Base-by-base conservation (phyloP, 2,113 vertebrate genomes). In the Lampris incognitus region DNA sequence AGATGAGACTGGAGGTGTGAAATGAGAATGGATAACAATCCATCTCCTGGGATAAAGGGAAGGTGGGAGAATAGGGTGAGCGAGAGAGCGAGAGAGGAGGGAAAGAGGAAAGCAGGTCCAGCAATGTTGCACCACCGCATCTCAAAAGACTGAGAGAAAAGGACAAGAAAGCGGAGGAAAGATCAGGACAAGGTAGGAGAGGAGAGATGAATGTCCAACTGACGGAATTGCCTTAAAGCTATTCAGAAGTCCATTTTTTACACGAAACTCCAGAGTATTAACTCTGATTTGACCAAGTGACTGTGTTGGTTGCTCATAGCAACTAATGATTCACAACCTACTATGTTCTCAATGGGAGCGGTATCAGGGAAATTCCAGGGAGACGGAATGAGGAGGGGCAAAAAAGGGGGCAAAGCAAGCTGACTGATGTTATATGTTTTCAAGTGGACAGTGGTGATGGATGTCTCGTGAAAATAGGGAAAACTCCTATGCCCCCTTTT, bases 241-340 rank as follows among this genome's bases (percentile, higher is more conserved):
- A n/a, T 10, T 39, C 49, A 38, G 48, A 66, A 52, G 24, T 61
- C 37, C 76, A 8, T 76, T 63, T 86, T 72, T 79, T 79, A 84
- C 75, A 81, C 67, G 54, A 78, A 78, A 59, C 72, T 71, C 68
- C 59, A 75, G 72, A 73, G 75, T 81, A 85, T 85, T 65, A 75
- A 66, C 72, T 79, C 72, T 82, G 59, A 86, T 84, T 83, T 87
- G 69, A 81, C 75, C 63, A 67, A 83, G 72, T 68, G 65, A 70
- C 77, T 73, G 71, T 52, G 61, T 66, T 49, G 58, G 79, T 80
- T 79, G 77, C 72, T 81, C 39, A 24, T 76, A 67, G 77, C 77
- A 85, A 85, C 78, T 66, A 61, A 48, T 65, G 69, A 69, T 73
- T 84, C 67, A 79, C 51, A 76, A 86, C 82, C 76, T 46, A 66